phyloP scores from a whole-genome alignment of 1,140 invertebrate species.

The Dolichoris vasculosae region DNA sequence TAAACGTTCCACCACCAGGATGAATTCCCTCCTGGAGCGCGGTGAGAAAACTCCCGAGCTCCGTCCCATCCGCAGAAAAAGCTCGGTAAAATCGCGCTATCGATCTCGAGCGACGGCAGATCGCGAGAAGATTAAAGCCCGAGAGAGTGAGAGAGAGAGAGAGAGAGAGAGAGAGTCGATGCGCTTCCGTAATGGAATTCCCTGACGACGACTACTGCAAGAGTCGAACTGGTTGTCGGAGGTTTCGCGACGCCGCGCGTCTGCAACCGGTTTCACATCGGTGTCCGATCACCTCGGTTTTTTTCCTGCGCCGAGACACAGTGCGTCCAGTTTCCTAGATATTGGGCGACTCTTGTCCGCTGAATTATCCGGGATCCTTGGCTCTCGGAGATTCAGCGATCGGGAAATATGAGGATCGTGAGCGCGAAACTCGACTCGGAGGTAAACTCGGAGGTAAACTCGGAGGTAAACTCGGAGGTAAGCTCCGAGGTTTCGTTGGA shows the following conservation, averaged over 20 bases:
- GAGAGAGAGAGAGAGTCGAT: neutral
- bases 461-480: too few species aligned
- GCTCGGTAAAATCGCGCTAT: neutral
- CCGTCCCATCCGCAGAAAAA: neutral
- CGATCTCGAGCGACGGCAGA: neutral
- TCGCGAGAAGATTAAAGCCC: neutral
- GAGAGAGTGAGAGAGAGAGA: neutral
- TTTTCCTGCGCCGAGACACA: neutral
- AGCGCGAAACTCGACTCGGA: too few species aligned
- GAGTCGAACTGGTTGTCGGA: too few species aligned
- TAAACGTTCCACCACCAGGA: too few species aligned
- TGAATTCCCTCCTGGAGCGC: neutral
- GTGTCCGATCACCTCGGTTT: neutral
- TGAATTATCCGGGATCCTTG: too few species aligned
- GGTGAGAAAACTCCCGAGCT: neutral
- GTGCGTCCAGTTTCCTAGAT: too few species aligned
- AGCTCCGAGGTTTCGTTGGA: neutral
- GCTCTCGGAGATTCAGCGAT: too few species aligned
- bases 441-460: too few species aligned
- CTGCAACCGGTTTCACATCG: conserved; percentile 37
- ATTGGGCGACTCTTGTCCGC: neutral
- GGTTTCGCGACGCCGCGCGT: neutral
- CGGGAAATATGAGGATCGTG: too few species aligned
- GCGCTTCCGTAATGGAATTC: conserved; percentile 23
- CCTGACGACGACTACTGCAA: too few species aligned